A percentile compares a stretch with the other conserved stretches of the same genome.
Evolutionary conservation across 2,888 invertebrate species (phyloP).

Genomic region (Dicycla oo): DNA sequence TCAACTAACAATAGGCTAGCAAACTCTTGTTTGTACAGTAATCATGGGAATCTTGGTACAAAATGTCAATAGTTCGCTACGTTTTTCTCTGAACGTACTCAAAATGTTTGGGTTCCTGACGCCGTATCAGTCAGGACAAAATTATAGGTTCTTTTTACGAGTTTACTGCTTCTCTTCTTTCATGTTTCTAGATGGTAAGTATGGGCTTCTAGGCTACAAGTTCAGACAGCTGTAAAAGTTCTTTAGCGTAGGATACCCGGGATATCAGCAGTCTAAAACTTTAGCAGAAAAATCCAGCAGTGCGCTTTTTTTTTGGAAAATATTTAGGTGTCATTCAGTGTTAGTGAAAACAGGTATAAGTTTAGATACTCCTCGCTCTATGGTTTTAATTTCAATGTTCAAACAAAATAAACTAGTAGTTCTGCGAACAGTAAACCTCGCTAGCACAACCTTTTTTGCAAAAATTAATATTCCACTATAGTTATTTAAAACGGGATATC

Average conservation of each 20-base stretch:
- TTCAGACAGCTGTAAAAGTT: neutral
- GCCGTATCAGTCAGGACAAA: constrained; percentile 20
- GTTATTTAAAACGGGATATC: too few species aligned
- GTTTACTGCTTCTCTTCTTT: constrained; percentile 63
- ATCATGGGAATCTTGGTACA: constrained; percentile 62
- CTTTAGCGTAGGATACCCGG: neutral
- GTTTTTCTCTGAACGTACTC: constrained; percentile 62
- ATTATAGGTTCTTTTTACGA: constrained; percentile 31
- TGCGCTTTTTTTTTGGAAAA: too few species aligned
- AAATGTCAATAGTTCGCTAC: constrained; percentile 60
- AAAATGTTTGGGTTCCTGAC: constrained; percentile 64
- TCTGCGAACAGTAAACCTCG: too few species aligned
- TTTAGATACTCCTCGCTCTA: neutral
- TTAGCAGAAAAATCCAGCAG: too few species aligned
- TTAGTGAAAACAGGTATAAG: too few species aligned
- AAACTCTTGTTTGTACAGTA: neutral
- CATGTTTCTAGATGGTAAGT: constrained; percentile 64
- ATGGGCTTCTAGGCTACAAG: too few species aligned
- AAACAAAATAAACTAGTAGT: neutral
- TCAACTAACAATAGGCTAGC: constrained; percentile 4
- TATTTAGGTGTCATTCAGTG: too few species aligned
- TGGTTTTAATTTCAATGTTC: neutral
- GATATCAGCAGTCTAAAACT: neutral
- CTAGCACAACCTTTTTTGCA: too few species aligned
- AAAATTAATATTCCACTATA: too few species aligned